Conservation (phyloP, 2,888 invertebrate species). For the Nomada ferruginata region DNA sequence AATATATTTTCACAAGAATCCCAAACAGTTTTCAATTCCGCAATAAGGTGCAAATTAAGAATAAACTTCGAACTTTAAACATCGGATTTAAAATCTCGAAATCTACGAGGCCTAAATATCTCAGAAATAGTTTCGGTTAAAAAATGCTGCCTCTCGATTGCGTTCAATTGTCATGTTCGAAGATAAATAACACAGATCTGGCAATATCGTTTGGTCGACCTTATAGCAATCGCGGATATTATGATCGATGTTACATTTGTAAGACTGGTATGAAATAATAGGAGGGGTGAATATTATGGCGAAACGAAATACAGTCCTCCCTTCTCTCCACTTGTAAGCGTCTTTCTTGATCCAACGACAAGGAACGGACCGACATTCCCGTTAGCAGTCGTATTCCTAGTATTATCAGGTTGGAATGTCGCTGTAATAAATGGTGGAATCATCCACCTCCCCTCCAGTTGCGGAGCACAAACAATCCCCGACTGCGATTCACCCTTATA, state of each 20-base stretch:
- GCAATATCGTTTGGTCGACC: background rate
- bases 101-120: too few relatives aligned
- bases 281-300: slow-evolving; percentile 19
- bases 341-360: slow-evolving; percentile 60
- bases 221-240: background rate
- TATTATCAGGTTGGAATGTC: slow-evolving; percentile 82
- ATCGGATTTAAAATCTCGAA: too few relatives aligned
- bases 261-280: slow-evolving; percentile 20
- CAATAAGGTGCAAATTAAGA: too few relatives aligned
- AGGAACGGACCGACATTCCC: slow-evolving; percentile 70
- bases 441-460: slow-evolving; percentile 66
- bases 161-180: too few relatives aligned
- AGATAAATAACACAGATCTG: too few relatives aligned
- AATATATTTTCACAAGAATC: too few relatives aligned
- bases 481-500: slow-evolving; percentile 81
- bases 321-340: slow-evolving; percentile 18
- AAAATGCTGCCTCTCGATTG: too few relatives aligned
- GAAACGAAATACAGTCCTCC: slow-evolving; percentile 17
- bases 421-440: slow-evolving; percentile 81
- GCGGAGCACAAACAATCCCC: slow-evolving; percentile 70
- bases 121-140: too few relatives aligned
- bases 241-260: background rate
- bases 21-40: too few relatives aligned
- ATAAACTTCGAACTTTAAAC: too few relatives aligned
- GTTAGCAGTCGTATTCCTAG: slow-evolving; percentile 74